phyloP scores from a whole-genome alignment of 2,888 invertebrate genomes.

The Busseola fusca region DNA sequence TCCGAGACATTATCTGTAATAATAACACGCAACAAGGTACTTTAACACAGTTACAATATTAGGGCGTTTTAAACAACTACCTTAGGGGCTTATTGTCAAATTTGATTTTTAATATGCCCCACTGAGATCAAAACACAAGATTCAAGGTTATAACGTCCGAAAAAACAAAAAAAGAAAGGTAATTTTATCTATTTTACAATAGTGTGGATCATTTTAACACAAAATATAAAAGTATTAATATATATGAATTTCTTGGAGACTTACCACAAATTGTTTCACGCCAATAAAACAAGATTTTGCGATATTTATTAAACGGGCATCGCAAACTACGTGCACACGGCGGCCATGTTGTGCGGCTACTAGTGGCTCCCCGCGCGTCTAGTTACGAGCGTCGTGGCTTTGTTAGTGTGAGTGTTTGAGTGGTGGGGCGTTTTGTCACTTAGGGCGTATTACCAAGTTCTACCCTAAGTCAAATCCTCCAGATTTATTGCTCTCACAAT shows the following conservation, averaged over 20 bases:
- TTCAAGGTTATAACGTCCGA: constrained; percentile 7
- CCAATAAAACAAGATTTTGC: too few species aligned
- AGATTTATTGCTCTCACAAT: constrained; percentile 69
- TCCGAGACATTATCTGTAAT: constrained; percentile 15
- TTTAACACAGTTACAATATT: constrained; percentile 8
- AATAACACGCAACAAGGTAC: constrained; percentile 3
- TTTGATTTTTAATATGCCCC: constrained; percentile 12
- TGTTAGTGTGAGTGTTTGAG: too few species aligned
- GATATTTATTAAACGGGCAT: too few species aligned
- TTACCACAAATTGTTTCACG: too few species aligned
- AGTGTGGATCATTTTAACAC: constrained; percentile 2
- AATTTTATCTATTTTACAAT: constrained; percentile 4
- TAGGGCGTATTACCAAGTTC: too few species aligned
- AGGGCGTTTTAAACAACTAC: constrained; percentile 2
- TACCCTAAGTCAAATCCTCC: constrained; percentile 66
- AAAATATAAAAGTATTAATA: background rate
- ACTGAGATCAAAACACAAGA: constrained; percentile 5
- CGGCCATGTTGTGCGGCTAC: too few species aligned
- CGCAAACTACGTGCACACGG: too few species aligned
- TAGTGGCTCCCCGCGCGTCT: too few species aligned
- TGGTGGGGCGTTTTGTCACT: too few species aligned
- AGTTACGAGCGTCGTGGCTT: too few species aligned
- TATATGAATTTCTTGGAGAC: too few species aligned
- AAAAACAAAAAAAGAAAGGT: background rate
- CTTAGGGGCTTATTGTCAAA: constrained; percentile 2